Evolutionary conservation across 2,113 vertebrate species (phyloP).

Genomic region (Cranoglanis bouderius): DNA sequence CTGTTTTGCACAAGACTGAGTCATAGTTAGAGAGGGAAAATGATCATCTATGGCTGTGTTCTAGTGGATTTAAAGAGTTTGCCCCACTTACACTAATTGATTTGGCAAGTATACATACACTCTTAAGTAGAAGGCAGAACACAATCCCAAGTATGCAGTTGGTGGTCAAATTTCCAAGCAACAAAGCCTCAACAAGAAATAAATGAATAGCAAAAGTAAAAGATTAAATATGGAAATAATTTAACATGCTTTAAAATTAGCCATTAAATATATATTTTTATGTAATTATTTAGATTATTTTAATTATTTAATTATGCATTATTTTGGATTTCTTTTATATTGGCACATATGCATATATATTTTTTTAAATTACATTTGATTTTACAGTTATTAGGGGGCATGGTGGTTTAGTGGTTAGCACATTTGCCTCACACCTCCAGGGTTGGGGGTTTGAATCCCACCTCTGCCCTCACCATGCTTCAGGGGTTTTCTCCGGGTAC

Average conservation of each 20-base stretch:
- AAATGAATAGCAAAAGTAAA: not conserved
- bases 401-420: too few species aligned
- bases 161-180: not conserved
- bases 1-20: not conserved
- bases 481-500: too few species aligned
- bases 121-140: not conserved
- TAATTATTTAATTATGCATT: not conserved
- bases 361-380: too few species aligned
- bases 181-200: not conserved
- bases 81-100: not conserved
- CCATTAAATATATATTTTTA: not conserved
- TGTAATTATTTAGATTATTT: not conserved
- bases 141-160: not conserved
- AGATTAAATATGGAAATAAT: not conserved
- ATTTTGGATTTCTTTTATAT: not conserved
- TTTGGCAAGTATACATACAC: not conserved
- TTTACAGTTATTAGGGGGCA: too few species aligned
- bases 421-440: too few species aligned
- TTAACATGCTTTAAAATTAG: not conserved
- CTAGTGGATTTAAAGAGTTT: not conserved
- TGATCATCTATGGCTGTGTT: not conserved
- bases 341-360: not conserved
- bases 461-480: too few species aligned
- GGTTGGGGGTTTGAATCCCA: too few species aligned
- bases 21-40: not conserved